phyloP scores from a whole-genome alignment of 2,888 invertebrate species.

The Scaptomyza tumidula region DNA sequence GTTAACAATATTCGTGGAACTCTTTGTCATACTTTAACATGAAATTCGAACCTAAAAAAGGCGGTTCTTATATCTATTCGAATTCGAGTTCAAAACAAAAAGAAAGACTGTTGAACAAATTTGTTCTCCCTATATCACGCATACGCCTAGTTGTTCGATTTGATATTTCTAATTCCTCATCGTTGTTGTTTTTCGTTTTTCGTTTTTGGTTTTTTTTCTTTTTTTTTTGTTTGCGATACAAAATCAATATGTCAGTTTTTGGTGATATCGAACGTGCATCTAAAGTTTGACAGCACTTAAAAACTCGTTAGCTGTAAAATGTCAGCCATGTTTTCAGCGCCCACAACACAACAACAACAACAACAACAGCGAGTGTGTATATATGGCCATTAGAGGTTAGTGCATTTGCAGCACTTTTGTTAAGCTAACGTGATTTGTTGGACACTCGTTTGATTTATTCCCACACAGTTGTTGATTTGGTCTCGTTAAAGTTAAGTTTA shows the following conservation, averaged over 20 bases:
- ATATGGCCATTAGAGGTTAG: conserved; percentile 31
- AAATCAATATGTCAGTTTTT: conserved; percentile 53
- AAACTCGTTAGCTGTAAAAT: conserved; percentile 72
- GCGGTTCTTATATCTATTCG: too few relatives aligned
- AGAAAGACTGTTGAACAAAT: too few relatives aligned
- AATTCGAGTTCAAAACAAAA: too few relatives aligned
- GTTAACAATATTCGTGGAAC: not conserved
- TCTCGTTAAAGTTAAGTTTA: conserved; percentile 23
- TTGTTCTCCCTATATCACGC: conserved; percentile 1
- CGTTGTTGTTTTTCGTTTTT: not conserved
- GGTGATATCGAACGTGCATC: conserved; percentile 13
- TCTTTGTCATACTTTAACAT: not conserved
- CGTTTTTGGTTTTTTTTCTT: too few relatives aligned
- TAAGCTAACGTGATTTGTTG: conserved; percentile 37
- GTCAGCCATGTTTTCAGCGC: conserved; percentile 54
- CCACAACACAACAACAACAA: conserved; percentile 27
- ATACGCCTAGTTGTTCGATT: conserved; percentile 15
- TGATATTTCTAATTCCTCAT: not conserved
- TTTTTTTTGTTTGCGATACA: not conserved
- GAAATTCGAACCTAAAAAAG: not conserved
- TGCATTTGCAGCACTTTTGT: conserved; percentile 43
- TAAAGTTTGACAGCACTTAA: conserved; percentile 70
- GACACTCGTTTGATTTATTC: conserved; percentile 18
- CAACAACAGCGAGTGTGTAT: conserved; percentile 11
- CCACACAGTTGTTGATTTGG: conserved; percentile 7